These are phyloP conservation scores for Polymixis lichenea DNA, from an alignment of 2,888 invertebrate genomes.

Conservation along the genomic window DNA sequence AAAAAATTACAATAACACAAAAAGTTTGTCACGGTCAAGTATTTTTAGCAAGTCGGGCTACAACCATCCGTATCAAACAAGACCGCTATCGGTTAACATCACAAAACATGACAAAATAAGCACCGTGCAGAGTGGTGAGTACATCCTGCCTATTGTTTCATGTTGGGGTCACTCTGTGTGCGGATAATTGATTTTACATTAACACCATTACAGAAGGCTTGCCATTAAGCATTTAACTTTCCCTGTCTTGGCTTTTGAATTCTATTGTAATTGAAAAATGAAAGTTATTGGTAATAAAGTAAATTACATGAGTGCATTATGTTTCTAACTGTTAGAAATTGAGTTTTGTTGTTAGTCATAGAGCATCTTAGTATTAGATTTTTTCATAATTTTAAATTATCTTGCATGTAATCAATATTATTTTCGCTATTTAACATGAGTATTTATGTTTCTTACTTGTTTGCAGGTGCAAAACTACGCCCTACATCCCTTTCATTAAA, in stretches of 20 bases:
- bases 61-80: slow-evolving; percentile 88
- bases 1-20: slow-evolving; percentile 83
- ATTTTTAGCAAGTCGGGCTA: slow-evolving; percentile 85
- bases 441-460: slow-evolving; percentile 23
- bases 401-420: slow-evolving; percentile 38
- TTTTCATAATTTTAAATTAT: slow-evolving; percentile 1
- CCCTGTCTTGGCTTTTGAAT: slow-evolving; percentile 43
- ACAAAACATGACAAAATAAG: slow-evolving; percentile 87
- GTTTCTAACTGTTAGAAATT: slow-evolving; percentile 26
- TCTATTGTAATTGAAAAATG: slow-evolving; percentile 31
- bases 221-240: slow-evolving; percentile 51
- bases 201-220: slow-evolving; percentile 50
- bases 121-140: slow-evolving; percentile 86
- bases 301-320: slow-evolving; percentile 25
- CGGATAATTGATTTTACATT: slow-evolving; percentile 61
- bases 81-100: slow-evolving; percentile 87
- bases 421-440: not conserved
- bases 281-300: slow-evolving; percentile 40
- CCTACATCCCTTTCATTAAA: slow-evolving; percentile 86
- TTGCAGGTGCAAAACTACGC: slow-evolving; percentile 83
- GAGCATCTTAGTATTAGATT: not conserved
- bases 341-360: slow-evolving; percentile 12
- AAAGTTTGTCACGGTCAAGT: slow-evolving; percentile 84
- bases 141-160: slow-evolving; percentile 69
- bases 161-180: slow-evolving; percentile 53